These are phyloP conservation scores for Harpagifer antarcticus DNA, from an alignment of 2,797 vertebrate genomes.

Conservation along the genomic window DNA sequence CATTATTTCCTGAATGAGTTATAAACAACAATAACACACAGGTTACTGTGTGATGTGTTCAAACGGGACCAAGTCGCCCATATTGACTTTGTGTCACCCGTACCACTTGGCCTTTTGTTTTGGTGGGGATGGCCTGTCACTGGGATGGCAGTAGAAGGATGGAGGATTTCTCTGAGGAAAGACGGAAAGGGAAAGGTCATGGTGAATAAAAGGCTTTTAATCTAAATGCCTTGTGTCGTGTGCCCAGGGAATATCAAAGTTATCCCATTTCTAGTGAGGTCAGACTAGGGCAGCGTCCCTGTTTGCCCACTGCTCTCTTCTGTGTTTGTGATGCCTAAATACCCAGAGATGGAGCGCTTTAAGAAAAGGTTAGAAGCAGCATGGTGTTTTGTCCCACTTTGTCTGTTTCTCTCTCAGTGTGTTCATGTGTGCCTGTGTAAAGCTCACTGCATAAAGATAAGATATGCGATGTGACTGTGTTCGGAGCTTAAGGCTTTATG, in stretches of 20 bases:
- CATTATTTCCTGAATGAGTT: slow-evolving; percentile 36
- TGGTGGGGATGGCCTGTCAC: slow-evolving; percentile 76
- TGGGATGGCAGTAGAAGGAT: slow-evolving; percentile 60
- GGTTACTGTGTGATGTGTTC: slow-evolving; percentile 72
- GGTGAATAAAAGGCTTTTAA: slow-evolving; percentile 85
- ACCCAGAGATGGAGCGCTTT: slow-evolving; percentile 54
- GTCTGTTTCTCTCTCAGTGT: slow-evolving; percentile 12
- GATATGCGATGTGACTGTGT: slow-evolving; percentile 35
- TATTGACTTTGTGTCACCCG: slow-evolving; percentile 87
- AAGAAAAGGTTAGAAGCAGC: slow-evolving; percentile 72
- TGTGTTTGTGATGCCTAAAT: slow-evolving; percentile 71
- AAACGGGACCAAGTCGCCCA: slow-evolving; percentile 70
- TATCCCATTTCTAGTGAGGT: slow-evolving; percentile 74
- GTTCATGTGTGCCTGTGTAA: slow-evolving; percentile 23
- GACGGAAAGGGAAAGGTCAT: slow-evolving; percentile 82
- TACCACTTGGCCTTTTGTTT: slow-evolving; percentile 86
- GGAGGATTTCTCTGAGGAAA: slow-evolving; percentile 80
- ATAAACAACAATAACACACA: slow-evolving; percentile 63
- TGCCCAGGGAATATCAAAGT: slow-evolving; percentile 84
- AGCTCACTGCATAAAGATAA: slow-evolving; percentile 34
- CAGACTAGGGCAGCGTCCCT: slow-evolving; percentile 60
- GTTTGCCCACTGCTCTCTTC: slow-evolving; percentile 60
- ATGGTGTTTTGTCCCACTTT: slow-evolving; percentile 31
- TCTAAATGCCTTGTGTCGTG: slow-evolving; percentile 75
- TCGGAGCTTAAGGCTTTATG: slow-evolving; percentile 29